Conservation (phyloP, 2,797 vertebrate species). For the Somateria mollissima region DNA sequence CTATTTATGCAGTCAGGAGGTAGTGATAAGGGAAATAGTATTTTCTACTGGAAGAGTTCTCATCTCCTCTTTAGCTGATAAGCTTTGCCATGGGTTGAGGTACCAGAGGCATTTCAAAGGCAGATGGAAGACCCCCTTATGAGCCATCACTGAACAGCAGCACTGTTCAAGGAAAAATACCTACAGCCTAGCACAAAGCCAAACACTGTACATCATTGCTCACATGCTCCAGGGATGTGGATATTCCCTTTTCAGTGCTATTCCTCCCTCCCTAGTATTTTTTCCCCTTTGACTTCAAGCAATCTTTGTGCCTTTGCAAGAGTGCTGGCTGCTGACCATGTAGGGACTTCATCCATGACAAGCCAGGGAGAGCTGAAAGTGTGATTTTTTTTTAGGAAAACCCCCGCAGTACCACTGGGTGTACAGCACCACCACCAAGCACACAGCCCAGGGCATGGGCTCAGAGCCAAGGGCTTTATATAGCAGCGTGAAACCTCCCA, state of each 20-base stretch:
- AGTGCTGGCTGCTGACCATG: neutral
- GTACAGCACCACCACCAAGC: neutral
- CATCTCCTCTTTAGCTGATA: neutral
- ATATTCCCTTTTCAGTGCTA: neutral
- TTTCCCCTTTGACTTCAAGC: neutral
- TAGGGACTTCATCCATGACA: neutral
- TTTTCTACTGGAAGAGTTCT: neutral
- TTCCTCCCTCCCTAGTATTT: neutral
- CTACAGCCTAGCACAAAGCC: neutral
- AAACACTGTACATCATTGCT: neutral
- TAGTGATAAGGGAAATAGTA: neutral
- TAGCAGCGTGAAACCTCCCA: neutral
- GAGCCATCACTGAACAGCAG: neutral
- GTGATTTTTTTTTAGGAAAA: neutral
- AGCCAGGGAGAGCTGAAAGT: neutral
- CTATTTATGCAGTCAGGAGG: neutral
- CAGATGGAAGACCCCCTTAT: neutral
- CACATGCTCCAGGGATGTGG: neutral
- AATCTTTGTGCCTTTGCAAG: neutral
- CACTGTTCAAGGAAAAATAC: neutral
- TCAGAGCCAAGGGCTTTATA: constrained; percentile 15
- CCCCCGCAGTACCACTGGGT: neutral
- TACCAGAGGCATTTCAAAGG: neutral
- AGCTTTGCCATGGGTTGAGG: neutral
- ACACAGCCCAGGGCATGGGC: neutral